Evolutionary conservation across 2,888 invertebrate genomes (phyloP), one percentile per base, ranked within the genome.

Genomic region (Euclidia mi): DNA sequence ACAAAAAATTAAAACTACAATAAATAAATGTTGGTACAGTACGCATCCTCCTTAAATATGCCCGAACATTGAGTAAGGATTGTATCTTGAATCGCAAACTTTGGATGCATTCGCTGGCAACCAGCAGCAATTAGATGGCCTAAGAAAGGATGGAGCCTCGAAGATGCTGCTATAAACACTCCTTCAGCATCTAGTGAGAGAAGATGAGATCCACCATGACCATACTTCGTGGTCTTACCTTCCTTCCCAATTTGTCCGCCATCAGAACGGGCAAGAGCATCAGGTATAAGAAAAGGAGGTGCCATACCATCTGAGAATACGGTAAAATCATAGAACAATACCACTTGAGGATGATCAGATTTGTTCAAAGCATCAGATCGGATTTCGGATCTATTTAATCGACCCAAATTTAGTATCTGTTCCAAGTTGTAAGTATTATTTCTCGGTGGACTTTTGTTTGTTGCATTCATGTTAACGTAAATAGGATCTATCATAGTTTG

Each of bases 11-110:
- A 78, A 70, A 71, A 71, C 58, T 82, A 87, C 67, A 91, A 69
- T 73, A 90, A 65, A 77, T 81, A 89, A 78, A 92, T 85, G 63
- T 84, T 88, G 63, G 85, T 84, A 74, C 92, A 92, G 69, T 89
- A 90, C 9, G 73, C 38, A 52, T 89, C 85, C 45, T 89, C 81
- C 61, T 73, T 79, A 46, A 82, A 69, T 44, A 79, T 59, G 20
- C 79, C 81, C 38, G 85, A 79, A 65, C 93, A 93, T 68, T 89
- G 89, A 20, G 79, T 78, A 10, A 81, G 28, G 31, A 88, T 55
- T 9, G 86, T 81, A 53, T 89, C 81, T 62, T 86, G 84, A 43
- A 93, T 88, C 0, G 86, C 88, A 48, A 76, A 80, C 63, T 76
- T 85, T 1, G 92, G 91, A 20, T 73, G 77, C 56, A 84, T 60